A percentile compares a stretch with the other conserved stretches of the same genome.
phyloP scores from a whole-genome alignment of 2,113 vertebrate species.

The Heliornis fulica region DNA sequence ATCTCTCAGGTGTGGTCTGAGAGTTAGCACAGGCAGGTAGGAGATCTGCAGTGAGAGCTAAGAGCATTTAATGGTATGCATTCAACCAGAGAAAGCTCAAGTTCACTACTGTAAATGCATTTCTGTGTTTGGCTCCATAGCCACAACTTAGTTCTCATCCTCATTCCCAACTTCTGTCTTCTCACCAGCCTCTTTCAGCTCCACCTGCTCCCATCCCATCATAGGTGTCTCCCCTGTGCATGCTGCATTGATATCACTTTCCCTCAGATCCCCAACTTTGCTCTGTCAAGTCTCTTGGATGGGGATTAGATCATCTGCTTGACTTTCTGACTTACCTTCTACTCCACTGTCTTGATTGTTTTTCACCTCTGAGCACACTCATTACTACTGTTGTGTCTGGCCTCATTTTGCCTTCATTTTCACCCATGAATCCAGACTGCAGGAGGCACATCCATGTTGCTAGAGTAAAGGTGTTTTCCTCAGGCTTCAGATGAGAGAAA shows the following conservation, averaged over 20 bases:
- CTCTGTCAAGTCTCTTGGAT: not conserved
- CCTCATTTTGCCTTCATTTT: slow-evolving; percentile 6
- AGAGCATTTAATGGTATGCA: not conserved
- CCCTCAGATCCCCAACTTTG: not conserved
- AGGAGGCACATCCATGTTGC: not conserved
- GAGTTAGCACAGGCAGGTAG: not conserved
- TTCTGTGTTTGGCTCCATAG: not conserved
- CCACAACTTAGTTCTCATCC: not conserved
- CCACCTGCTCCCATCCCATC: not conserved
- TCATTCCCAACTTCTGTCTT: not conserved
- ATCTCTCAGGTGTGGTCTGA: not conserved
- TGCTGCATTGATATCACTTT: not conserved
- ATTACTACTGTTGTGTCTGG: not conserved
- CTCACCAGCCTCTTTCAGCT: not conserved
- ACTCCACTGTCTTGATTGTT: not conserved
- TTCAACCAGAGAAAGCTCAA: not conserved
- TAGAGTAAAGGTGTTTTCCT: not conserved
- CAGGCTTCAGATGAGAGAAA: not conserved
- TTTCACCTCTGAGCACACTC: not conserved
- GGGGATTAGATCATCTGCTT: not conserved
- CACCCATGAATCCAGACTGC: not conserved
- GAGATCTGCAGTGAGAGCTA: not conserved
- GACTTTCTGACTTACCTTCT: not conserved
- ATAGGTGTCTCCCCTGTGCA: not conserved
- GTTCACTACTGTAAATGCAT: not conserved